phyloP scores from a whole-genome alignment of 1,140 invertebrate species.

The Leptinotarsa texana region DNA sequence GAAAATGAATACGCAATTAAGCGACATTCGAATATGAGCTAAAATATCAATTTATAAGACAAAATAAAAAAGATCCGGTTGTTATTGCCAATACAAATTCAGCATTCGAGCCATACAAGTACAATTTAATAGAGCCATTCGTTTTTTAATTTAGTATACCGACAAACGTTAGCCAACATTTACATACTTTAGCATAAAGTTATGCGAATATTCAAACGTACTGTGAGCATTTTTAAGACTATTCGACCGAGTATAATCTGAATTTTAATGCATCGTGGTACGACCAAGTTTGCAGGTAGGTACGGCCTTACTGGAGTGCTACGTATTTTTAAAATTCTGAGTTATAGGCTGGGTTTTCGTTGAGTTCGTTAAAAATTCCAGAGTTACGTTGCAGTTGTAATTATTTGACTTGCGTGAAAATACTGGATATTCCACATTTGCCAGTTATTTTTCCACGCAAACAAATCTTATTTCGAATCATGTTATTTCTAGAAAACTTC shows the following conservation, averaged over 20 bases:
- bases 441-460: too few relatives aligned
- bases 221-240: constrained; percentile 39
- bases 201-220: constrained; percentile 43
- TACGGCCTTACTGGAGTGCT: constrained; percentile 20
- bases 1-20: constrained; percentile 33
- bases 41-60: constrained; percentile 34
- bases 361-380: neutral
- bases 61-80: constrained; percentile 29
- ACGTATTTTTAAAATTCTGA: constrained; percentile 20
- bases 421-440: too few relatives aligned
- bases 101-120: constrained; percentile 40
- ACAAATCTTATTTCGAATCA: too few relatives aligned
- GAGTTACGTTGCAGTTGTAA: too few relatives aligned
- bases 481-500: too few relatives aligned
- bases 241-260: constrained; percentile 40
- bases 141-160: constrained; percentile 47
- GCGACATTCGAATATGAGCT: constrained; percentile 28
- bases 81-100: constrained; percentile 33
- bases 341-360: constrained; percentile 5
- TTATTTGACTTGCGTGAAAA: too few relatives aligned
- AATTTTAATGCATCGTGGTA: constrained; percentile 37
- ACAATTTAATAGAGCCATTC: constrained; percentile 51
- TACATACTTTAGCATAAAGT: constrained; percentile 41
- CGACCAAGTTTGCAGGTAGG: constrained; percentile 22
- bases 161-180: constrained; percentile 40